Evolutionary conservation across 1,140 invertebrate species (phyloP).

Genomic region (Nomia melanderi): DNA sequence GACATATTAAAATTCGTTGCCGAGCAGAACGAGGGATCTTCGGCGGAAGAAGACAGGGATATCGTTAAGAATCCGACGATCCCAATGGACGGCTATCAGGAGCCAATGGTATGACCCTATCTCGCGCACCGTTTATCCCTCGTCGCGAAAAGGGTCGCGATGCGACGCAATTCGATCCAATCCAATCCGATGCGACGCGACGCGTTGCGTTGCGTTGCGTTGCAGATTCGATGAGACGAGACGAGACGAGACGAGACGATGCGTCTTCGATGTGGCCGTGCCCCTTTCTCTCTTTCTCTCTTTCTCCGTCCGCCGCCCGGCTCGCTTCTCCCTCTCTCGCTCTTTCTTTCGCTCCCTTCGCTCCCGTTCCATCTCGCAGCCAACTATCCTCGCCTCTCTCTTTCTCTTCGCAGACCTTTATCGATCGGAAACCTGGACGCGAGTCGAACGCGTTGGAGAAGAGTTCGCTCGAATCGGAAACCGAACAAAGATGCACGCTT

Average conservation of each 20-base stretch:
- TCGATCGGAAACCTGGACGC: slow-evolving; percentile 45
- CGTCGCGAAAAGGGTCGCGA: not conserved
- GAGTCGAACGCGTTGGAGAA: not conserved
- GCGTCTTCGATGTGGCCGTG: not conserved
- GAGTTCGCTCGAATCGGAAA: slow-evolving; percentile 30
- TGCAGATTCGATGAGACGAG: too few species aligned
- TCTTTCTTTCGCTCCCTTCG: too few species aligned
- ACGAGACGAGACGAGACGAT: too few species aligned
- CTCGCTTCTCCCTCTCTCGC: not conserved
- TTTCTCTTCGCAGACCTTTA: slow-evolving; percentile 10
- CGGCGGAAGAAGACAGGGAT: slow-evolving; percentile 18
- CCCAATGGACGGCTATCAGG: slow-evolving; percentile 9
- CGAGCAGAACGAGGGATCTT: slow-evolving; percentile 37
- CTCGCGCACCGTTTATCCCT: not conserved
- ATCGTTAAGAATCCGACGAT: not conserved
- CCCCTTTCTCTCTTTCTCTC: not conserved
- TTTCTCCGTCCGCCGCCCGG: not conserved
- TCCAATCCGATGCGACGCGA: too few species aligned
- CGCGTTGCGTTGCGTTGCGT: not conserved
- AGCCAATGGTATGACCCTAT: slow-evolving; percentile 37
- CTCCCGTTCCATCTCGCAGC: not conserved
- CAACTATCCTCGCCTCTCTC: not conserved
- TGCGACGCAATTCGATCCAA: too few species aligned
- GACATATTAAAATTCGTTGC: slow-evolving; percentile 72
- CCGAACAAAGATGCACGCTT: not conserved